Base-by-base conservation (phyloP, 2,888 invertebrate species). In the Ichneumoninae sp. region DNA sequence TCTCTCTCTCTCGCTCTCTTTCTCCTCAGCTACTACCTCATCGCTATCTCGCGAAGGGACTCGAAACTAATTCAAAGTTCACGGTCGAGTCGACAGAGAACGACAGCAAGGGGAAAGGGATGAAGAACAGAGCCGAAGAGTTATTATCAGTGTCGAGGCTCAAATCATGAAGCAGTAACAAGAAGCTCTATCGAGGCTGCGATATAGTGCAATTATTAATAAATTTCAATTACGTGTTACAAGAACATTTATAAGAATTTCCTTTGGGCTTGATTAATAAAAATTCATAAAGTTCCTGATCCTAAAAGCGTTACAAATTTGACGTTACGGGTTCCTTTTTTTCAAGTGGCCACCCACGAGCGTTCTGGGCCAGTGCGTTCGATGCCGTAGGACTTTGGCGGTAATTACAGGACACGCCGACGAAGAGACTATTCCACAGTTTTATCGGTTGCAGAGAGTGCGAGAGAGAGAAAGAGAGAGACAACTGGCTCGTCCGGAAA, bases 41-140 rank as follows among this genome's bases (percentile, higher is more conserved):
- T 75, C 80, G 47, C 57, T 79, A 81, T 74, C 75, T 79, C 82
- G 69, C 78, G 57, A 83, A 83, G 70, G 81, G 78, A 82, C 79
- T 75, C 70, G 79, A 84, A 79, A 79, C 79, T 84, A 84, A 82
- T 82, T 79, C 82, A 79, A 84, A 84, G 84, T 75, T 84, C 82
- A 82, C 66, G 84, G 82, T 79, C 74, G 75, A 79, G 74, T 79
- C 68, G 82, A 71, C 52, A 33, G 65, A 33, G 74, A 47, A n/a
- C 44, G 62, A 22, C 16, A 60, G 13, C 22, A 30, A 54, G 40
- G 36, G n/a, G 69, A 52, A 62, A n/a, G 52, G 68, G 60, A 68
- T 47, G 66, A 57, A 74, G 75, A 80, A 76, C 60, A 57, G 57
- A 60, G 60, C 75, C 47, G 57, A 79, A 71, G 84, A 82, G 79